Evolutionary conservation across 2,113 vertebrate species (phyloP).

Genomic region (Microcebus griseorufus): DNA sequence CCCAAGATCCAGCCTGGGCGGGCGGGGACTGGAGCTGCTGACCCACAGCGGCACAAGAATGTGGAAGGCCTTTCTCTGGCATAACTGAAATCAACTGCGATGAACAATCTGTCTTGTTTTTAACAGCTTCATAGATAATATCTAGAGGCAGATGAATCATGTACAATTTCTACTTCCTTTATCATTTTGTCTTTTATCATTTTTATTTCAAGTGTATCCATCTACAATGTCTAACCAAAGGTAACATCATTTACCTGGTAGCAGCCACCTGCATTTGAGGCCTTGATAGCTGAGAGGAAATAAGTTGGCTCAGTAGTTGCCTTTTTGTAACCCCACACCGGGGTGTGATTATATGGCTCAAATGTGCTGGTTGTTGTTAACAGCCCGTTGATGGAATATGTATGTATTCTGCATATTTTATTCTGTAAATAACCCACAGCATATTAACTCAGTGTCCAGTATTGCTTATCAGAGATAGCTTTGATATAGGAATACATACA

Average conservation of each 20-base stretch:
- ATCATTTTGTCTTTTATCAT: not conserved
- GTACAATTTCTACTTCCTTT: conserved; percentile 5
- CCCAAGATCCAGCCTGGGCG: not conserved
- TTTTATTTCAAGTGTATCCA: conserved; percentile 3
- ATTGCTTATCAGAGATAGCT: not conserved
- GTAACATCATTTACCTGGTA: not conserved
- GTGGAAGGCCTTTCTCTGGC: not conserved
- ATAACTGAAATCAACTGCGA: not conserved
- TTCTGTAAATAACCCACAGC: not conserved
- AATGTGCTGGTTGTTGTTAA: not conserved
- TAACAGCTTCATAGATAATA: not conserved
- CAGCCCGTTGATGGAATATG: not conserved
- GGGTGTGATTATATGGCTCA: not conserved
- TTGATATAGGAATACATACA: not conserved
- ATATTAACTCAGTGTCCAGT: not conserved
- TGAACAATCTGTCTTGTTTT: not conserved
- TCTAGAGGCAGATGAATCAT: not conserved
- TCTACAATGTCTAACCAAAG: not conserved
- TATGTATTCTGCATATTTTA: not conserved
- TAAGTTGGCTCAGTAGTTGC: not conserved
- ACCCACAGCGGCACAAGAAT: not conserved
- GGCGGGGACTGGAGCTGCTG: not conserved
- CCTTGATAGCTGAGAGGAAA: conserved; percentile 8
- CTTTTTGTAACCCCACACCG: not conserved
- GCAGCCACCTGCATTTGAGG: not conserved